Base-by-base conservation (phyloP, 1,140 invertebrate species). In the Drosophila cardini region DNA sequence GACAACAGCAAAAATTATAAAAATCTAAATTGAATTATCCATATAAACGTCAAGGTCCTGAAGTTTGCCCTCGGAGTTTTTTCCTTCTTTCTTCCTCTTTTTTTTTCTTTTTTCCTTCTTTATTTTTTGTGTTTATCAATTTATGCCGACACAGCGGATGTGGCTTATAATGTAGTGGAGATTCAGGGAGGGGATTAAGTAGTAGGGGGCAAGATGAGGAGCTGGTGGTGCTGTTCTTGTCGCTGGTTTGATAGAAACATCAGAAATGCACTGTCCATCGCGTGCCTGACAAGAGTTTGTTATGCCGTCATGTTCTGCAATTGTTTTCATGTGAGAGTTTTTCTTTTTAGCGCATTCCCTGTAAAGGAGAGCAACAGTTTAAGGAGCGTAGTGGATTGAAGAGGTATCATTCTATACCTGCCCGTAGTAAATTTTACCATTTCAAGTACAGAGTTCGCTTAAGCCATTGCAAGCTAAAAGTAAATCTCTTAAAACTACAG, bases 11-110 rank as follows among this genome's bases (percentile, higher is more conserved):
- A 65, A 69, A 76, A 81, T 83, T 79, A 78, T 60, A 89, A 89
- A 89, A 89, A 77, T 74, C 78, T 69, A 86, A 89, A 89, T 87
- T 89, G 83, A 89, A 89, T 89, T 89, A 87, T 87, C 84, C 83
- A 77, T 89, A 83, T 80, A 86, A 86, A 83, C 83, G 83, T 50
- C 77, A 76, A 68, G 83, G 78, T 82, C 84, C 75, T 65, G 26
- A 43, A 62, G 58, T 57, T 4, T 57, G 48, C 45, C 76, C 16
- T 60, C 53, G 21, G 21, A 26, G 4, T 26, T 26, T 26, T 26
- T 26, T 26, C 21, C 1, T 26, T 5, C 0, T 26, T 32, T 52
- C 52, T 43, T 61, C 40, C 64, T 70, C 34, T 18, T 11, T 9
- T 40, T 34, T 68, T 61, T n/a, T n/a, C n/a, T n/a, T n/a, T n/a